A percentile compares a stretch with the other conserved stretches of the same genome.
Conservation (phyloP, 2,797 vertebrate species). For the Chaunax sp. region DNA sequence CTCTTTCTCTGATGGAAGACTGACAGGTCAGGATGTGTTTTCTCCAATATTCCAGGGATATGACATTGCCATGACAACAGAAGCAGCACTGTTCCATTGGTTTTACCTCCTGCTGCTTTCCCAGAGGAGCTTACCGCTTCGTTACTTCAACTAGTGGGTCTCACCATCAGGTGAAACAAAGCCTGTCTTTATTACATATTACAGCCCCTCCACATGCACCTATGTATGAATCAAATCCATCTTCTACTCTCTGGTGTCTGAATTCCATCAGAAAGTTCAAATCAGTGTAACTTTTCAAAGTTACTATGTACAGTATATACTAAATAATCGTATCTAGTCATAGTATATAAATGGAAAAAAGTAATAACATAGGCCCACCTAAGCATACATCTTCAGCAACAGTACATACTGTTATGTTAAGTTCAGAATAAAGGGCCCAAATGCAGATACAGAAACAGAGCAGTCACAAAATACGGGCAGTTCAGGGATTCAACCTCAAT, state of each 20-base stretch:
- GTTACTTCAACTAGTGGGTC: slow-evolving; percentile 7
- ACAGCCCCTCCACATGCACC: neutral
- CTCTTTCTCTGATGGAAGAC: slow-evolving; percentile 37
- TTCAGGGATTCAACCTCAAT: no score
- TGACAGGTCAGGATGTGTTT: slow-evolving; percentile 20
- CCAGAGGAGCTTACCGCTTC: slow-evolving; percentile 10
- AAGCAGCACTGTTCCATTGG: slow-evolving; percentile 4
- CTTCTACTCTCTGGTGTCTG: neutral
- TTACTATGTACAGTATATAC: no score
- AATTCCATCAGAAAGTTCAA: neutral
- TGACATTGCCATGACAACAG: slow-evolving; percentile 64
- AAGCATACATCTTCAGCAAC: no score
- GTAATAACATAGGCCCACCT: no score
- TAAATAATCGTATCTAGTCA: no score
- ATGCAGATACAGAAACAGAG: no score
- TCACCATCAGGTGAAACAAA: slow-evolving; percentile 21
- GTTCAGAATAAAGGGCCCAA: no score
- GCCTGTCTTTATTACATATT: slow-evolving; percentile 19
- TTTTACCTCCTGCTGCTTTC: slow-evolving; percentile 20
- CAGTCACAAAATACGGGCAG: no score
- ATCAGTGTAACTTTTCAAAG: no score
- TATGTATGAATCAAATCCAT: slow-evolving; percentile 1
- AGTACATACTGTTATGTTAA: no score
- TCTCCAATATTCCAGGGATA: slow-evolving; percentile 29
- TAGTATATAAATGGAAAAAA: no score